Evolutionary conservation across 2,113 vertebrate species (phyloP).

Genomic region (Athene cunicularia): DNA sequence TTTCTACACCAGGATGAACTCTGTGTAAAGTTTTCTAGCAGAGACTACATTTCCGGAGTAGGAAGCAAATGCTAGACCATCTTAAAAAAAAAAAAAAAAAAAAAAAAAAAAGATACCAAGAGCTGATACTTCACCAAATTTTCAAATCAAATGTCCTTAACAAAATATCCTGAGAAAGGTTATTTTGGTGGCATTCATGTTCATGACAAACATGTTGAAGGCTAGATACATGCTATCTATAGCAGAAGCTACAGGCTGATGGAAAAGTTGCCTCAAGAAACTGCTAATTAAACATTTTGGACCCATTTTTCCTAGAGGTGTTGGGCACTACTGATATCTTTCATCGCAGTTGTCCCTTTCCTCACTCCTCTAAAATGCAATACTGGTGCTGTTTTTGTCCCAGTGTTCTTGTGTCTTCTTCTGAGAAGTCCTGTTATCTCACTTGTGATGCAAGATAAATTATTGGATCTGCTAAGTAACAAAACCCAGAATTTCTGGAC

Average conservation of each 20-base stretch:
- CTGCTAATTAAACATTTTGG: neutral
- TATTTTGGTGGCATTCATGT: neutral
- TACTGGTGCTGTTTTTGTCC: neutral
- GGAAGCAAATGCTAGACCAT: neutral
- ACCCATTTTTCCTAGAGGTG: neutral
- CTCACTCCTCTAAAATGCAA: neutral
- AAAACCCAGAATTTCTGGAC: neutral
- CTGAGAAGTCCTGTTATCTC: neutral
- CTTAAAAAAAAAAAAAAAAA: neutral
- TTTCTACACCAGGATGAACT: neutral
- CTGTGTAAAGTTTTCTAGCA: neutral
- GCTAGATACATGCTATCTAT: neutral
- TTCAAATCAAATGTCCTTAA: neutral
- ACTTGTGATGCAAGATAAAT: neutral
- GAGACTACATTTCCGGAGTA: neutral
- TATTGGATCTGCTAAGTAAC: neutral
- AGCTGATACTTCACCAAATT: neutral
- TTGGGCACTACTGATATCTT: neutral
- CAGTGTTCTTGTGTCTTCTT: neutral
- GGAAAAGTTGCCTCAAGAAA: neutral
- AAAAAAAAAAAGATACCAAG: neutral
- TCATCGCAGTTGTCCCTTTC: neutral
- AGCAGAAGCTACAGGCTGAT: neutral
- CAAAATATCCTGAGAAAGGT: neutral
- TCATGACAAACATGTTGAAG: neutral